Evolutionary conservation across 2,888 invertebrate species (phyloP).

Genomic region (Temnothorax ravouxi): DNA sequence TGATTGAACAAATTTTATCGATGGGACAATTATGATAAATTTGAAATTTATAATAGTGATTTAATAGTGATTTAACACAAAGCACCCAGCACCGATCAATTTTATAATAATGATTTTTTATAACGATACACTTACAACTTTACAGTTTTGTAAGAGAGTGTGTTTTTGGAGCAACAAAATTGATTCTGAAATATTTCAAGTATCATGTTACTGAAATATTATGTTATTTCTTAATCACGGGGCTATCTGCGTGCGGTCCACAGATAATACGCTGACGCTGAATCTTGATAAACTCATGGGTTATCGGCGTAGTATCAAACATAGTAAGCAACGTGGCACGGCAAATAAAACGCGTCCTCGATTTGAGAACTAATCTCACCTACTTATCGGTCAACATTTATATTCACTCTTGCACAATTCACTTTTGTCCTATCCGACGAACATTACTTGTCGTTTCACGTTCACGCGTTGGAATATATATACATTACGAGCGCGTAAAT

Average conservation of each 20-base stretch:
- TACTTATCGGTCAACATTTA: conserved; percentile 44
- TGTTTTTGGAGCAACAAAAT: not conserved
- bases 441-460: not conserved
- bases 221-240: conserved; percentile 38
- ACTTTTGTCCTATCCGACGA: not conserved
- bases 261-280: conserved; percentile 37
- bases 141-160: not conserved
- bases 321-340: conserved; percentile 36
- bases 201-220: not conserved
- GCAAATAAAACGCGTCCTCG: conserved; percentile 42
- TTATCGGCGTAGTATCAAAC: conserved; percentile 43
- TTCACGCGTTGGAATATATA: not conserved
- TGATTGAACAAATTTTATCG: conserved; percentile 2
- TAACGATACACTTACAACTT: not conserved
- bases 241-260: conserved; percentile 28
- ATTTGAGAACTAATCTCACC: conserved; percentile 40
- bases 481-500: not conserved
- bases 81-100: not conserved
- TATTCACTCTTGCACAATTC: conserved; percentile 30
- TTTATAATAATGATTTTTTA: not conserved
- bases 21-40: conserved; percentile 14
- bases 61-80: not conserved
- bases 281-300: conserved; percentile 52
- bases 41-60: not conserved
- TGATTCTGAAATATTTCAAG: not conserved